A percentile compares a stretch with the other conserved stretches of the same genome.
These are phyloP conservation scores for Alligator mississippiensis DNA, from an alignment of 2,113 vertebrate species.

Conservation along the genomic window DNA sequence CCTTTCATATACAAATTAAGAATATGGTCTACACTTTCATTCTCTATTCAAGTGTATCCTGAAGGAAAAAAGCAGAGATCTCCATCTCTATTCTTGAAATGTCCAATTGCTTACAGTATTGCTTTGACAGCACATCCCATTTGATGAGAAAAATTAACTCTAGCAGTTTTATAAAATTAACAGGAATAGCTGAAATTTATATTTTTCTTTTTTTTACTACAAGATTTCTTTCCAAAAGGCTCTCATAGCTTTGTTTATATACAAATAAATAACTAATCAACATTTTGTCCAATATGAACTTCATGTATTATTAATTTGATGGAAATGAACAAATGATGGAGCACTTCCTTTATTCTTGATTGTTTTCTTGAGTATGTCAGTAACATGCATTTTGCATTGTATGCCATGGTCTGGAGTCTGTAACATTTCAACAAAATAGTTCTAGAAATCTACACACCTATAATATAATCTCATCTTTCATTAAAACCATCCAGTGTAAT, in stretches of 20 bases:
- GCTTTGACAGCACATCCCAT: background rate
- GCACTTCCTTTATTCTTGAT: constrained; percentile 71
- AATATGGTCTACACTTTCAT: background rate
- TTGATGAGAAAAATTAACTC: background rate
- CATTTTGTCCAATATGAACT: constrained; percentile 71
- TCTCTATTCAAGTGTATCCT: constrained; percentile 2
- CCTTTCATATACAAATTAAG: background rate
- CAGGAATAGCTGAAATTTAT: background rate
- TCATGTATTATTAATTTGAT: constrained; percentile 76
- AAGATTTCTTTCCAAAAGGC: background rate
- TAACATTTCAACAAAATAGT: constrained; percentile 62
- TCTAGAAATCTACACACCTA: constrained; percentile 49
- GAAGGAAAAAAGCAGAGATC: background rate
- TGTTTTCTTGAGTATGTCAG: constrained; percentile 68
- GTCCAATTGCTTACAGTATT: background rate
- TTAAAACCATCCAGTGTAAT: constrained; percentile 53
- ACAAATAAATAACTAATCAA: constrained; percentile 73
- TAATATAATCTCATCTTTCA: constrained; percentile 56
- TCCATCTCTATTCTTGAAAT: background rate
- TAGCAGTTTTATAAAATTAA: background rate
- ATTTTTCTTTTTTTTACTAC: constrained; percentile 11
- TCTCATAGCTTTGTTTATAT: constrained; percentile 45
- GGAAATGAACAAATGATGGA: constrained; percentile 75
- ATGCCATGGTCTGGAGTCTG: constrained; percentile 60
- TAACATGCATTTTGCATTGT: constrained; percentile 58